These are phyloP conservation scores for Uloborus plumipes DNA, from an alignment of 2,888 invertebrate genomes.

Conservation along the genomic window DNA sequence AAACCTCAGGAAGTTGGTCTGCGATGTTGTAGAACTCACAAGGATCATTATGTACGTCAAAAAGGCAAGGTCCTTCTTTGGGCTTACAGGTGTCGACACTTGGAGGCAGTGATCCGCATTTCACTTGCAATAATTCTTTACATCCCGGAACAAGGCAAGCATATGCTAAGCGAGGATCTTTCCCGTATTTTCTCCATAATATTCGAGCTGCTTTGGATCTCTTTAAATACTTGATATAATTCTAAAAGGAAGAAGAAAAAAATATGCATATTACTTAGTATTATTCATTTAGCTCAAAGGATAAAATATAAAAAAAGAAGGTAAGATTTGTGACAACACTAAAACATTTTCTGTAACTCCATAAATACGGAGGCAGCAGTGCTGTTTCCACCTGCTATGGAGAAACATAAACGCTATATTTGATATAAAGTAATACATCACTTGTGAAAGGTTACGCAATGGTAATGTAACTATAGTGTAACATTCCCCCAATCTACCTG, in stretches of 20 bases:
- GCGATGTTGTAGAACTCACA: slow-evolving; percentile 77
- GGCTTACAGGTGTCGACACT: slow-evolving; percentile 76
- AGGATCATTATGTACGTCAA: slow-evolving; percentile 85
- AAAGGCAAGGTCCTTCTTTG: slow-evolving; percentile 80
- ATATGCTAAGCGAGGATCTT: slow-evolving; percentile 35
- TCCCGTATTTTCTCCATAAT: slow-evolving; percentile 51
- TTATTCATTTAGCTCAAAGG: too few relatives aligned
- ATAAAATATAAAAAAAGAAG: too few relatives aligned
- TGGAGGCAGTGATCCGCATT: slow-evolving; percentile 43
- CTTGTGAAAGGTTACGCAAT: too few relatives aligned
- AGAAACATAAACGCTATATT: too few relatives aligned
- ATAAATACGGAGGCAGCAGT: too few relatives aligned
- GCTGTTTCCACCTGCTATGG: too few relatives aligned
- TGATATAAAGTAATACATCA: too few relatives aligned
- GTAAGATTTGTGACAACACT: too few relatives aligned
- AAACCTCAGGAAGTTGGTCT: slow-evolving; percentile 60
- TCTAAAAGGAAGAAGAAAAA: slow-evolving; percentile 8
- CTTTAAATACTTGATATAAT: slow-evolving; percentile 39
- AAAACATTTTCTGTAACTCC: too few relatives aligned
- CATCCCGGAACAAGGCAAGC: slow-evolving; percentile 25
- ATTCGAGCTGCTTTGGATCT: slow-evolving; percentile 47
- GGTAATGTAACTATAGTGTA: too few relatives aligned
- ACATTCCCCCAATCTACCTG: too few relatives aligned
- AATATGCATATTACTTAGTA: too few relatives aligned
- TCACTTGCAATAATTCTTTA: slow-evolving; percentile 16